These are phyloP conservation scores for Strix occidentalis DNA, from an alignment of 2,797 vertebrate species.

Conservation along the genomic window DNA sequence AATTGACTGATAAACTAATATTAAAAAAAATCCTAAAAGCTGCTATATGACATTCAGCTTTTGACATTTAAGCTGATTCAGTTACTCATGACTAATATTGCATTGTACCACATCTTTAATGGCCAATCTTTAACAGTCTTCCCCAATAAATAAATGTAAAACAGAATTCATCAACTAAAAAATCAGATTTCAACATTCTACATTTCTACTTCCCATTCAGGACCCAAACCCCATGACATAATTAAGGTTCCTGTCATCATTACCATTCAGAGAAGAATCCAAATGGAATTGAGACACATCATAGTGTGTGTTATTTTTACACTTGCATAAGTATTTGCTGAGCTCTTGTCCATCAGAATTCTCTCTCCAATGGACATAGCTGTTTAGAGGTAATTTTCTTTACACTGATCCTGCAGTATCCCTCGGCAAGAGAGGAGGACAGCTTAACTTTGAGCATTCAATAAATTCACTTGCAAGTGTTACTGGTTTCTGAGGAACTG, in stretches of 20 bases:
- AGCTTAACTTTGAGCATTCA: not conserved
- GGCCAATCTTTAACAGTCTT: not conserved
- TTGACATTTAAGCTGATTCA: not conserved
- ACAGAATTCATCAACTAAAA: not conserved
- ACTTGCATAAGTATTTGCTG: not conserved
- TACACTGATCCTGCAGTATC: not conserved
- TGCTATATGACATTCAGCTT: not conserved
- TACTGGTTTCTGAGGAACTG: not conserved
- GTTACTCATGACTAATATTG: not conserved
- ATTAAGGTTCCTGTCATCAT: not conserved
- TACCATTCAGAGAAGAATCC: not conserved
- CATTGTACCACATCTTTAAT: not conserved
- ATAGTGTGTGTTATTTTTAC: not conserved
- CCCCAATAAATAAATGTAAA: not conserved
- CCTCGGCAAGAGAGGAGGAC: not conserved
- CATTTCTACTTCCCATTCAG: not conserved
- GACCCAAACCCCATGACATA: not conserved
- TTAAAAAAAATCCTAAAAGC: not conserved
- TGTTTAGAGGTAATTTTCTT: not conserved
- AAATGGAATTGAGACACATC: rapidly evolving
- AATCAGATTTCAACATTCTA: not conserved
- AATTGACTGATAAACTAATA: not conserved
- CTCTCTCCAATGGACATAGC: not conserved
- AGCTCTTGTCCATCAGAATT: not conserved
- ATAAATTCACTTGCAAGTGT: not conserved